Evolutionary conservation across 2,888 invertebrate genomes (phyloP), one percentile per base, ranked within the genome.

Genomic region (Dexiosoma caninum): DNA sequence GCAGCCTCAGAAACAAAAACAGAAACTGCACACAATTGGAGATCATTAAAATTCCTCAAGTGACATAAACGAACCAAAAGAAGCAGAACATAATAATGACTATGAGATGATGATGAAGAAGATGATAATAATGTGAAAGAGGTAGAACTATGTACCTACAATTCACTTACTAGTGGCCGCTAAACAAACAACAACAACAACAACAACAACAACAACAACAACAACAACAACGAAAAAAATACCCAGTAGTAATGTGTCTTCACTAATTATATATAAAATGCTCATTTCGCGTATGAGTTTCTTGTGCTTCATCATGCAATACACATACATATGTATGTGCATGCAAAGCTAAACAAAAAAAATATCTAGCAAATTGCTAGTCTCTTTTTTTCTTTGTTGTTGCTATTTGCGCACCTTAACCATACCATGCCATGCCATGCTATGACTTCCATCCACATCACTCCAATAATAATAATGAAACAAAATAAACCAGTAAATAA

Each of bases 251-350:
- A 83, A 84, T 84, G 84, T 83, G 83, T 82, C 84, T 84, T 82
- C 81, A 82, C 83, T 84, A 84, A 84, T 84, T 84, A 84, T 79
- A 83, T 83, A 83, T 83, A 83, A 84, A 84, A 83, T 84, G 84
- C 82, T 84, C 78, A 84, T 84, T 82, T 81, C 78, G 82, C 80
- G 79, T 82, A 83, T 84, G 79, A 83, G 70, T 83, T 84, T 83
- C 66, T 78, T 71, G 35, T 55, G 53, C 27, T 40, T 27, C 53
- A 19, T 44, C 72, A 55, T 44, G 67, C 46, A 21, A 12, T 37
- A 59, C 27, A n/a, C n/a, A n/a, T n/a, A n/a, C n/a, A n/a, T n/a
- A n/a, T n/a, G n/a, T n/a, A n/a, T n/a, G n/a, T n/a, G n/a, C n/a
- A n/a, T n/a, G n/a, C n/a, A n/a, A n/a, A 78, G 55, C 51, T 32